phyloP scores from a whole-genome alignment of 2,888 invertebrate genomes.

The Charanyca ferruginea region DNA sequence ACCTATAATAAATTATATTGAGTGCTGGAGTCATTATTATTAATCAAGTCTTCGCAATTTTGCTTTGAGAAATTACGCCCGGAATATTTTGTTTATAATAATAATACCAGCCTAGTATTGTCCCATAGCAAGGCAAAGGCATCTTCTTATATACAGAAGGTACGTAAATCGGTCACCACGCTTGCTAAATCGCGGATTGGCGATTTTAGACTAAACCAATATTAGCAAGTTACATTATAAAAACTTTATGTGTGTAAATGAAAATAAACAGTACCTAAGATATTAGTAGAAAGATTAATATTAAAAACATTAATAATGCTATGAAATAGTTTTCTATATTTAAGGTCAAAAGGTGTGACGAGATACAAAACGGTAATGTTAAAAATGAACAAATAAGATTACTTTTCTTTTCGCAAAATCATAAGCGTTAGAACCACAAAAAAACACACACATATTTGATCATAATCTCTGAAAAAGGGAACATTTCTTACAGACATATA shows the following conservation, averaged over 20 bases:
- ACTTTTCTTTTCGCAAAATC: background rate
- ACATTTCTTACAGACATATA: constrained; percentile 27
- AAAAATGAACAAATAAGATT: background rate
- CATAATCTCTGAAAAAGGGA: constrained; percentile 23
- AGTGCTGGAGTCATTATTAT: constrained; percentile 36
- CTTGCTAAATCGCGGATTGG: too few species aligned
- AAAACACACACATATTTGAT: background rate
- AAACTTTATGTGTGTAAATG: background rate
- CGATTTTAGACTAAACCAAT: too few species aligned
- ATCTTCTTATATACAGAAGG: too few species aligned
- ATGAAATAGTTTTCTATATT: background rate
- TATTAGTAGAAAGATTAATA: background rate
- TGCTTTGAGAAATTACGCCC: constrained; percentile 3
- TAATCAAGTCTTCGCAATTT: constrained; percentile 22
- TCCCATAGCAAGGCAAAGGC: too few species aligned
- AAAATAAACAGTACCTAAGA: background rate
- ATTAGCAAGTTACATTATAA: too few species aligned
- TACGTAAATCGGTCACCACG: too few species aligned
- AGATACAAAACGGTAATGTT: background rate
- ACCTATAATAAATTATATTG: constrained; percentile 47
- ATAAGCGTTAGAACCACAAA: background rate
- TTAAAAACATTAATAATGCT: background rate
- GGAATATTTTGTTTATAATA: background rate
- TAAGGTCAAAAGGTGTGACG: background rate
- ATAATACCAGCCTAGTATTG: too few species aligned